A percentile compares a stretch with the other conserved stretches of the same genome.
These are phyloP conservation scores for Microplitis deprimator DNA, from an alignment of 2,888 invertebrate genomes.

Conservation along the genomic window DNA sequence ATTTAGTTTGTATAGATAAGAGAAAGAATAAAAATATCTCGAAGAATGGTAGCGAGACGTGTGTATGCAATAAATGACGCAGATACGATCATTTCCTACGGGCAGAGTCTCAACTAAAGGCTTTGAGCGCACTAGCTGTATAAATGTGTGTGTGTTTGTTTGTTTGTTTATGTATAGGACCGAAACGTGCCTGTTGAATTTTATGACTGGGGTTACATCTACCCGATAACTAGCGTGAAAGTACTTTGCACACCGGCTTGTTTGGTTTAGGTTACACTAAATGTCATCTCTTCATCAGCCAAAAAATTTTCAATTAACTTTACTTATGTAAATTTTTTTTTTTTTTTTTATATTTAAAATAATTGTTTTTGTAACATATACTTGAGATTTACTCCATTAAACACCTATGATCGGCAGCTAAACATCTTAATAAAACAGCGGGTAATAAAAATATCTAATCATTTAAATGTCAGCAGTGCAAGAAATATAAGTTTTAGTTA, in stretches of 20 bases:
- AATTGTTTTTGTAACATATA: too few relatives aligned
- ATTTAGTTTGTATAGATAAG: slow-evolving; percentile 20
- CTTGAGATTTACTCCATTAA: too few relatives aligned
- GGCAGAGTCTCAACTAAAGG: slow-evolving; percentile 33
- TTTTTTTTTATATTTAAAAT: too few relatives aligned
- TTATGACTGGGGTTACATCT: slow-evolving; percentile 46
- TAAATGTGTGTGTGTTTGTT: not conserved
- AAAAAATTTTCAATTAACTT: not conserved
- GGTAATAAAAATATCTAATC: too few relatives aligned
- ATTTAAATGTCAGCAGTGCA: too few relatives aligned
- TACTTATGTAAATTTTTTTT: too few relatives aligned
- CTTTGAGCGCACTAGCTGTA: slow-evolving; percentile 10
- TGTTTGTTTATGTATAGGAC: not conserved
- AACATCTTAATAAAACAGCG: too few relatives aligned
- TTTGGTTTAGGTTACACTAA: slow-evolving; percentile 39
- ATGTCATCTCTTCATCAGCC: slow-evolving; percentile 37
- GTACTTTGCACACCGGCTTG: slow-evolving; percentile 45
- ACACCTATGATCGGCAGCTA: too few relatives aligned
- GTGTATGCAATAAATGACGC: slow-evolving; percentile 31
- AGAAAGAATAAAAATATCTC: slow-evolving; percentile 18
- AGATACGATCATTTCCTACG: slow-evolving; percentile 32
- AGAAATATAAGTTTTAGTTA: too few relatives aligned
- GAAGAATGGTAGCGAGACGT: slow-evolving; percentile 15
- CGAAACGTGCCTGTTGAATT: slow-evolving; percentile 38
- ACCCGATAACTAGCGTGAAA: slow-evolving; percentile 44